These are phyloP conservation scores for Argyresthia goedartella DNA, from an alignment of 2,888 invertebrate species.

Conservation along the genomic window DNA sequence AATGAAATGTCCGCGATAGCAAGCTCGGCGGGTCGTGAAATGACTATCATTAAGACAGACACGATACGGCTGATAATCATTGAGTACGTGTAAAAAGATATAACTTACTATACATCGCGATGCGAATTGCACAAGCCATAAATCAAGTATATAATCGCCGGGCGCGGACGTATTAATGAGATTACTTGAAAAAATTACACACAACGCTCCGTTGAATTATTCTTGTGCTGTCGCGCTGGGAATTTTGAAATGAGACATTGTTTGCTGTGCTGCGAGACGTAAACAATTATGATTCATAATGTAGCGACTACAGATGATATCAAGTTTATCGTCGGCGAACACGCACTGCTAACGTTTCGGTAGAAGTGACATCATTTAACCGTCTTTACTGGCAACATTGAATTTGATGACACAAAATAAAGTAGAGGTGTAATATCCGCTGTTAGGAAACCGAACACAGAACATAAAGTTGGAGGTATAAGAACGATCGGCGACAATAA, in stretches of 20 bases:
- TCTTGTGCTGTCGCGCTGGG: constrained; percentile 23
- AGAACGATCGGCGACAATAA: constrained; percentile 54
- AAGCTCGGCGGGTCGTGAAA: constrained; percentile 62
- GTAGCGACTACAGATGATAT: neutral
- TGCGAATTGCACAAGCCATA: constrained; percentile 67
- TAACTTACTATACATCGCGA: constrained; percentile 32
- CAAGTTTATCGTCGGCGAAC: neutral
- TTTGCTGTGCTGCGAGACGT: constrained; percentile 19
- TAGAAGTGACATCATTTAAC: too few species aligned
- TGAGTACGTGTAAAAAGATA: constrained; percentile 60
- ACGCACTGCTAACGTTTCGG: too few species aligned
- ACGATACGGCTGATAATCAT: constrained; percentile 69
- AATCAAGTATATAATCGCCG: constrained; percentile 66
- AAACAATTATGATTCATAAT: constrained; percentile 1
- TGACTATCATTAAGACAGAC: constrained; percentile 67
- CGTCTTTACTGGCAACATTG: too few species aligned
- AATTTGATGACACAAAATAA: neutral
- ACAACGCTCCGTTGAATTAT: constrained; percentile 26
- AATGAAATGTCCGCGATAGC: constrained; percentile 62
- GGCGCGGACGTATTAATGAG: constrained; percentile 54
- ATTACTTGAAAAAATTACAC: constrained; percentile 61
- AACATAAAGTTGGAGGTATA: constrained; percentile 43
- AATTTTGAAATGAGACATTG: constrained; percentile 31
- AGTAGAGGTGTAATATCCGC: constrained; percentile 53
- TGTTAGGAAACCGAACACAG: constrained; percentile 51